phyloP scores from a whole-genome alignment of 2,113 vertebrate species.

The Agapornis roseicollis region DNA sequence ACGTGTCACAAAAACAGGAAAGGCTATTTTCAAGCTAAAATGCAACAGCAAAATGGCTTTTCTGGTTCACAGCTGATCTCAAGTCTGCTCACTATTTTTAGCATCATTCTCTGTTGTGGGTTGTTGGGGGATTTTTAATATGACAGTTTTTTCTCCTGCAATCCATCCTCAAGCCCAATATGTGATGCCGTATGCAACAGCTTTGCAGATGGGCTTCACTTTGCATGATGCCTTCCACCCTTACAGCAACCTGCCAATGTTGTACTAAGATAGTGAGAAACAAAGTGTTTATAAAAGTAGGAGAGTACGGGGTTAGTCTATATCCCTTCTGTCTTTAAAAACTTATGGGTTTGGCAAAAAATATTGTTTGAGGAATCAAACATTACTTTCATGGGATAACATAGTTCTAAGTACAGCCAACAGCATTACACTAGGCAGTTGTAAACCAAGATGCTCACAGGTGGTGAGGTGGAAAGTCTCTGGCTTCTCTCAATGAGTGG shows the following conservation, averaged over 20 bases:
- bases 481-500: neutral
- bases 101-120: neutral
- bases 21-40: constrained; percentile 14
- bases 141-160: neutral
- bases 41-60: neutral
- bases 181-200: neutral
- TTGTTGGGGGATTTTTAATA: neutral
- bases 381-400: neutral
- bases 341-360: neutral
- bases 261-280: neutral
- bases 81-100: neutral
- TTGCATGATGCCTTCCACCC: neutral
- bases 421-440: neutral
- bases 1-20: neutral
- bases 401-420: neutral
- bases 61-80: neutral
- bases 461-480: neutral
- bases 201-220: neutral
- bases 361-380: neutral
- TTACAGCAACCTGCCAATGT: neutral
- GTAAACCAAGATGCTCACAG: neutral
- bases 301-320: neutral
- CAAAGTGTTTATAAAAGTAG: neutral
- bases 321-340: neutral
- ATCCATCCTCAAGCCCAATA: neutral